Percentiles rank a stretch among this genome's conserved stretches.
Evolutionary conservation across 2,888 invertebrate species (phyloP).

Genomic region (Tetrapedia diversipes): DNA sequence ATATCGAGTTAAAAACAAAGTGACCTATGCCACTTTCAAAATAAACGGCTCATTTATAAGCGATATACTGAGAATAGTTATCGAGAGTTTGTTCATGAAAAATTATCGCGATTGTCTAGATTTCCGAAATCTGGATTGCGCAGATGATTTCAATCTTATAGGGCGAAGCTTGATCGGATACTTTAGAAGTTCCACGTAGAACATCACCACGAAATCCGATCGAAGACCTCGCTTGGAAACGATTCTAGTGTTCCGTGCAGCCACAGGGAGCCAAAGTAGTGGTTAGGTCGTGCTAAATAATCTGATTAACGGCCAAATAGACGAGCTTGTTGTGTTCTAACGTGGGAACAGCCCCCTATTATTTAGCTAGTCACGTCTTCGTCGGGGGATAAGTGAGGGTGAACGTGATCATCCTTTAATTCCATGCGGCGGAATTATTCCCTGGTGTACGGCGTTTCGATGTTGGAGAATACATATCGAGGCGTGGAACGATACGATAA

Average conservation of each 20-base stretch:
- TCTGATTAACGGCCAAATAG: constrained; percentile 59
- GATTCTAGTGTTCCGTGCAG: neutral
- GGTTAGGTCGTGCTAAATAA: constrained; percentile 44
- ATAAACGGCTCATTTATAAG: too few relatives aligned
- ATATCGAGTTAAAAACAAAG: too few relatives aligned
- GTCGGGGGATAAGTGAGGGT: constrained; percentile 41
- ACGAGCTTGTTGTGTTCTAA: constrained; percentile 45
- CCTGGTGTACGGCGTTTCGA: constrained; percentile 38
- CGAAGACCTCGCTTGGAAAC: neutral
- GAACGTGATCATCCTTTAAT: constrained; percentile 67
- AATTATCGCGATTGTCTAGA: neutral
- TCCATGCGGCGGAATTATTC: constrained; percentile 46
- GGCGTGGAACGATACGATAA: neutral
- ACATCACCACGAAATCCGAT: neutral
- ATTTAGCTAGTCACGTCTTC: constrained; percentile 63
- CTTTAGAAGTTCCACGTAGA: neutral
- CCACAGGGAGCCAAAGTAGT: neutral
- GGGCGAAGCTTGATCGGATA: neutral
- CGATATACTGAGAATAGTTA: too few relatives aligned
- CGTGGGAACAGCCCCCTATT: constrained; percentile 50
- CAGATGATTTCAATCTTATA: neutral
- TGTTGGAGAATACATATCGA: constrained; percentile 33
- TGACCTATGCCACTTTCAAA: too few relatives aligned
- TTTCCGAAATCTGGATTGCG: neutral
- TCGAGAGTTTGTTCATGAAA: neutral